Base-by-base conservation (phyloP, 2,797 vertebrate species). In the Pipistrellus pygmaeus region DNA sequence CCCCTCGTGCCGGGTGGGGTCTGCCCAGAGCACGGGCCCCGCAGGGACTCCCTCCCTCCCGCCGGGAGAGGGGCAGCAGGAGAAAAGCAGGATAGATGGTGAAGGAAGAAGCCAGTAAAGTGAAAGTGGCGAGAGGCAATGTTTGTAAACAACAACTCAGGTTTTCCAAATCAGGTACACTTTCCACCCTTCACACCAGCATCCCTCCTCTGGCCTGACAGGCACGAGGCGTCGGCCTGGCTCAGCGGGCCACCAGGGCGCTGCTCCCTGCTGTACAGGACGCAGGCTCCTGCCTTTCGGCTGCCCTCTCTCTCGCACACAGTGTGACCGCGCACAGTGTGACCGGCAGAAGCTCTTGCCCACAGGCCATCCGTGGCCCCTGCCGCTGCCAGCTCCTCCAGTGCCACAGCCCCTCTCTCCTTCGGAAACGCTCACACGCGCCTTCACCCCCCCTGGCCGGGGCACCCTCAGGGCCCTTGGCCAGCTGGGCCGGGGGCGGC, bases 1-100 rank as follows among this genome's bases (percentile, higher is more conserved):
- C 2, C 53, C 13, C 7, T 11, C 0, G 0, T 10, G 44, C 21
- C 3, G 5, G 20, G 8, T 14, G 46, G n/a, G 7, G 8, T 23
- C 27, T 35, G 11, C 44, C 75, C 2, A 41, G 30, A 41, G 14
- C 25, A 0, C 11, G 46, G 21, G 27, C 14, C 3, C 51, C 46
- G 27, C 51, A 6, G 15, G 0, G n/a, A 78, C 44, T 7, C 46
- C 20, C 75, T 32, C 35, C 75, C 27, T n/a, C 12, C 0, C 3
- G 83, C 46, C 62, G 53, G 38, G 53, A 60, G 15, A 41, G 0
- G 69, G 27, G 27, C 46, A 55, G 71, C 44, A 68, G 53, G 57
- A 32, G 14, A 87, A 69, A 75, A 46, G 44, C 44, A 44, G 44
- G 35, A 8, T 6, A 6, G 30, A 35, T 3, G 27, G 18, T 27